Percentiles rank a stretch among this genome's conserved stretches.
These are phyloP conservation scores for Epinotia demarniana DNA, from an alignment of 2,888 invertebrate genomes.

Conservation along the genomic window DNA sequence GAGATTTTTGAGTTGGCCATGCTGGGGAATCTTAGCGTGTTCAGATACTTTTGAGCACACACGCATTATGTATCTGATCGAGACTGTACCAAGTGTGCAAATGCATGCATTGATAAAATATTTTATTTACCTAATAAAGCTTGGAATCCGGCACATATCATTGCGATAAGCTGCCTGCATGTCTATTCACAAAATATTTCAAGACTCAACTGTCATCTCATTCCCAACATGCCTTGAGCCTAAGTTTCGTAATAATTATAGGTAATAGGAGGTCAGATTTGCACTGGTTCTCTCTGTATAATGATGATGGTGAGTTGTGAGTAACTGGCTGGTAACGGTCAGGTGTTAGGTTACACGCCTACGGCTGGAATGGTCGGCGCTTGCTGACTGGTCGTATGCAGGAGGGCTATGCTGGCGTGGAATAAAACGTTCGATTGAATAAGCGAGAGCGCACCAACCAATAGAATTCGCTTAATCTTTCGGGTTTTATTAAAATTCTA, in stretches of 20 bases:
- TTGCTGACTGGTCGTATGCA: background rate
- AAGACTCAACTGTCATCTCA: background rate
- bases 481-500: too few relatives aligned
- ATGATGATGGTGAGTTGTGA: background rate
- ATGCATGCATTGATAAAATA: background rate
- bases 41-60: background rate
- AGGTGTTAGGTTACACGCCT: constrained; percentile 26
- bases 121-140: background rate
- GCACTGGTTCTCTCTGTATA: background rate
- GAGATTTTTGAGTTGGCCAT: too few relatives aligned
- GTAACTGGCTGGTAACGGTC: constrained; percentile 19
- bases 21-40: background rate
- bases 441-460: background rate
- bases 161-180: background rate
- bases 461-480: background rate
- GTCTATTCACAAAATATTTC: background rate
- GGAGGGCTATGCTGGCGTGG: background rate
- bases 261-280: background rate
- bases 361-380: background rate
- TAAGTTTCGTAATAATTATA: background rate
- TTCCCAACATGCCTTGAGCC: background rate
- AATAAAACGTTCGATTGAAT: background rate
- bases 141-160: background rate
- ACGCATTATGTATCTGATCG: background rate
- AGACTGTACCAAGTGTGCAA: background rate